These are phyloP conservation scores for Avahi laniger DNA, from an alignment of 2,797 vertebrate species.

Conservation along the genomic window DNA sequence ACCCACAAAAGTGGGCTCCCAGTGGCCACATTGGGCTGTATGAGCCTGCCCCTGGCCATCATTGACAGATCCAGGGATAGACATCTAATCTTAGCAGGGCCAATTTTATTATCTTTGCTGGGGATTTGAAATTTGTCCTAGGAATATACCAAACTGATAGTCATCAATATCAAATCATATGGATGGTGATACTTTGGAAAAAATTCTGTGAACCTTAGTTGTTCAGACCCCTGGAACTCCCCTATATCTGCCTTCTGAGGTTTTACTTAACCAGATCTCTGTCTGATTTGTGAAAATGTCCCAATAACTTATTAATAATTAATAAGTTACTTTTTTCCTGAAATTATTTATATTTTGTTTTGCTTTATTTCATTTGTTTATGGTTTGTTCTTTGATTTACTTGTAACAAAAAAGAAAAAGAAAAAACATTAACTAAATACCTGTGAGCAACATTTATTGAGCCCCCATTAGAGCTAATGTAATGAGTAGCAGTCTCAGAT, in stretches of 20 bases:
- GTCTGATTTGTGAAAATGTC: not conserved
- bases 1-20: not conserved
- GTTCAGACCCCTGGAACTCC: not conserved
- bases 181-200: not conserved
- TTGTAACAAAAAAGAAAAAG: not conserved
- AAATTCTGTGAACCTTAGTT: not conserved
- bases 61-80: not conserved
- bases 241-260: not conserved
- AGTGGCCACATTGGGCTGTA: not conserved
- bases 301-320: not conserved
- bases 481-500: not conserved
- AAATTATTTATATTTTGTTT: not conserved
- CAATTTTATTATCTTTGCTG: not conserved
- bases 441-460: not conserved
- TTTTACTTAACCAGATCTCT: not conserved
- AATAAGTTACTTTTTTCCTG: not conserved
- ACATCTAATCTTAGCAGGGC: not conserved
- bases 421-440: not conserved
- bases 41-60: not conserved
- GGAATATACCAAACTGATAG: not conserved
- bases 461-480: not conserved
- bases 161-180: not conserved
- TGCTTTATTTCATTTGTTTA: not conserved
- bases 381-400: not conserved
- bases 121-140: not conserved